Percentiles rank a stretch among this genome's conserved stretches.
These are phyloP conservation scores for Allobates femoralis DNA, from an alignment of 2,797 vertebrate species.

Conservation along the genomic window DNA sequence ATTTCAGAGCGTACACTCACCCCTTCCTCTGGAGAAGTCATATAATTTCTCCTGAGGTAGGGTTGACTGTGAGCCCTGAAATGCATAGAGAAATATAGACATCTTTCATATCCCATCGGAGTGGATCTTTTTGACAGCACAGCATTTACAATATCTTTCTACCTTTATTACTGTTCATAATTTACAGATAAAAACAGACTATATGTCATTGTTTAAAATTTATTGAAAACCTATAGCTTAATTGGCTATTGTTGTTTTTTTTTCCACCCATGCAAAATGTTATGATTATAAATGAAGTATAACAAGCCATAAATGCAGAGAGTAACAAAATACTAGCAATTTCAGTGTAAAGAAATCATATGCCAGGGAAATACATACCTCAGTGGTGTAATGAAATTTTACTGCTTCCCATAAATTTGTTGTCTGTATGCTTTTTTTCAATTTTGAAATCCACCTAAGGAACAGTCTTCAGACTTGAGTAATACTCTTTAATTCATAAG, in stretches of 20 bases:
- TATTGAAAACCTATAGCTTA: background rate
- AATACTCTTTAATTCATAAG: too few relatives aligned
- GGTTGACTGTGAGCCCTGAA: too few relatives aligned
- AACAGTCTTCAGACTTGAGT: background rate
- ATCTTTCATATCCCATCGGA: too few relatives aligned
- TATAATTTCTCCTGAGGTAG: too few relatives aligned
- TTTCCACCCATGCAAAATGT: background rate
- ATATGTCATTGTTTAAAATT: background rate
- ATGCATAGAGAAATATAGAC: too few relatives aligned
- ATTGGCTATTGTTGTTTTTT: background rate
- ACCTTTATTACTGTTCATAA: too few relatives aligned
- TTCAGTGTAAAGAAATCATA: background rate
- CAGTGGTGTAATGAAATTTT: background rate
- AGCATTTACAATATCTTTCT: too few relatives aligned
- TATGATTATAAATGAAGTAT: background rate
- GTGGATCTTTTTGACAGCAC: too few relatives aligned
- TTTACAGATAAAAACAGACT: background rate
- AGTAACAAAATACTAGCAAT: conserved; percentile 5
- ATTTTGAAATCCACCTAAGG: background rate
- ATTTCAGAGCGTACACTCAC: too few relatives aligned
- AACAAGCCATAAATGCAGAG: background rate
- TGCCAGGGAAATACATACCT: background rate
- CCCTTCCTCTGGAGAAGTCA: too few relatives aligned
- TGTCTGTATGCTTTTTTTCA: background rate
- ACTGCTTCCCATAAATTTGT: background rate